Conservation (phyloP, 2,888 invertebrate species). For the Anorthoa munda region DNA sequence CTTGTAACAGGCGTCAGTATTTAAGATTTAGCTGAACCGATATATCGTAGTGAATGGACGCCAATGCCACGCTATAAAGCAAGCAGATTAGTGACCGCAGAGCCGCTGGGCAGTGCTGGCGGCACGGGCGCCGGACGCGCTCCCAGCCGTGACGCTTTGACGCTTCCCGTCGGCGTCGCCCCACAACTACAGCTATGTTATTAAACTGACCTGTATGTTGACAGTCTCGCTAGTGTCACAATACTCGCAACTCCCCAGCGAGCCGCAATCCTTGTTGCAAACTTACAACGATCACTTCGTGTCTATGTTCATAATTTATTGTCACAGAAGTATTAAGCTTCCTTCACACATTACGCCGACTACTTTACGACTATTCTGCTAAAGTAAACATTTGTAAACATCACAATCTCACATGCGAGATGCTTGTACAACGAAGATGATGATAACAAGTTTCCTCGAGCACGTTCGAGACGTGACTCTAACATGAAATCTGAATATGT, state of each 20-base stretch:
- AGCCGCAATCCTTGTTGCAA: slow-evolving; percentile 5
- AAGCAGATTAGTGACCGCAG: slow-evolving; percentile 36
- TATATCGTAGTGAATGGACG: background rate
- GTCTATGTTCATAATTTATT: slow-evolving; percentile 25
- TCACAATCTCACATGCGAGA: slow-evolving; percentile 31
- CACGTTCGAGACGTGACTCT: slow-evolving; percentile 38
- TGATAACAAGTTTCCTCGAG: slow-evolving; percentile 30
- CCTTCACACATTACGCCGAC: slow-evolving; percentile 6
- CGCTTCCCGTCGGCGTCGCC: slow-evolving; percentile 3
- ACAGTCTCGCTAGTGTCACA: slow-evolving; percentile 3
- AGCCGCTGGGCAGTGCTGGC: background rate
- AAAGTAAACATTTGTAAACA: slow-evolving; percentile 46
- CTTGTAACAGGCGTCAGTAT: background rate
- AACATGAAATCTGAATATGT: slow-evolving; percentile 28
- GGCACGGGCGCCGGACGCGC: background rate
- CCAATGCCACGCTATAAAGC: slow-evolving; percentile 20
- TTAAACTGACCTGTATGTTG: slow-evolving; percentile 34
- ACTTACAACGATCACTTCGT: slow-evolving; percentile 14
- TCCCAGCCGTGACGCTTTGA: slow-evolving; percentile 27
- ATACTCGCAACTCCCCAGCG: slow-evolving; percentile 24
- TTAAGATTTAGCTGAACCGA: slow-evolving; percentile 6
- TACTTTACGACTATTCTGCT: slow-evolving; percentile 29
- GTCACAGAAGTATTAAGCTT: slow-evolving; percentile 29
- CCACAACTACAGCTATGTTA: slow-evolving; percentile 11
- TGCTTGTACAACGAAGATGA: slow-evolving; percentile 25